These are phyloP conservation scores for Pipra filicauda DNA, from an alignment of 2,113 vertebrate genomes.

Conservation along the genomic window DNA sequence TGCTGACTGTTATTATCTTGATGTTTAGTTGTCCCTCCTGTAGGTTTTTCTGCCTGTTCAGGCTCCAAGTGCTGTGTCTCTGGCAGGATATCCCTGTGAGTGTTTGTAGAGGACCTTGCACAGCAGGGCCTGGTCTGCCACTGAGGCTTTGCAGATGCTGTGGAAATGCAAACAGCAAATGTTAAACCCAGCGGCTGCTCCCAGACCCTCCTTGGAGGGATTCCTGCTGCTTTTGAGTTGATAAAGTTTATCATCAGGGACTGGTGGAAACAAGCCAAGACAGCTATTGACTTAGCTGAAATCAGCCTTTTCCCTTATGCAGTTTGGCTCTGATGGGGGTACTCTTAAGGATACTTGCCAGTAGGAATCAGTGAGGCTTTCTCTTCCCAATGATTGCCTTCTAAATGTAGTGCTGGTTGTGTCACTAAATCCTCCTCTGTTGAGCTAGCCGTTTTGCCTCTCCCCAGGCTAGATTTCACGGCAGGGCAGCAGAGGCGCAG, in stretches of 20 bases:
- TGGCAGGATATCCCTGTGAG: background rate
- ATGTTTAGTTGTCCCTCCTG: background rate
- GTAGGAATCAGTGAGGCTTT: background rate
- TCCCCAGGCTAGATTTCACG: background rate
- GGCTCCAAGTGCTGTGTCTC: background rate
- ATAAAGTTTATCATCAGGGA: background rate
- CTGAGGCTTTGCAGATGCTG: background rate
- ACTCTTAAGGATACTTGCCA: background rate
- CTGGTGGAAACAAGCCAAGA: background rate
- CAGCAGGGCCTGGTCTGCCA: background rate
- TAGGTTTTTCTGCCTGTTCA: background rate
- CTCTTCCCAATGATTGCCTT: background rate
- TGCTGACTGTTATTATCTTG: background rate
- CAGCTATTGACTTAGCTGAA: background rate
- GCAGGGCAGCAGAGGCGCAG: background rate
- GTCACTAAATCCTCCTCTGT: background rate
- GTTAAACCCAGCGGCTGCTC: background rate
- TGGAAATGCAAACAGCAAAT: background rate
- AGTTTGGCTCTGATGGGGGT: background rate
- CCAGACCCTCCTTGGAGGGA: rapidly evolving
- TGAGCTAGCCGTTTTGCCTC: background rate
- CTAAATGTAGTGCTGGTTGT: background rate
- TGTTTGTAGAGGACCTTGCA: background rate
- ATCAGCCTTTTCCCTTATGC: background rate
- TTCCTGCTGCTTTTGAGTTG: background rate